A percentile compares a stretch with the other conserved stretches of the same genome.
These are phyloP conservation scores for Catamblyrhynchus diadema DNA, from an alignment of 2,797 vertebrate genomes.

Conservation along the genomic window DNA sequence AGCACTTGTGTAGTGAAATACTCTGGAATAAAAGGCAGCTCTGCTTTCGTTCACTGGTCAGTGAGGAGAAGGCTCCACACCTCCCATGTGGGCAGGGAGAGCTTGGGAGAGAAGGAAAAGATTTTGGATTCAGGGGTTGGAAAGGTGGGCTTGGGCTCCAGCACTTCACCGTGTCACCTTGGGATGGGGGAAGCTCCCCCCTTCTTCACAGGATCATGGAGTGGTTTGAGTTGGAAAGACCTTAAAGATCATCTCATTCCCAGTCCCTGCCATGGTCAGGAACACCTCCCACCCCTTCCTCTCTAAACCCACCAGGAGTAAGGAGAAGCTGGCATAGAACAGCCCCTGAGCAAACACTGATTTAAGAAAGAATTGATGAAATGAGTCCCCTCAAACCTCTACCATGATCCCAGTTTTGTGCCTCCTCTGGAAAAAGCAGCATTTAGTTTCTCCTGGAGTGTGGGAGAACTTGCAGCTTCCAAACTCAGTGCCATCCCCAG, in stretches of 20 bases:
- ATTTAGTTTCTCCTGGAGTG: background rate
- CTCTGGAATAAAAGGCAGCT: background rate
- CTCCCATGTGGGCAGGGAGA: fast-evolving
- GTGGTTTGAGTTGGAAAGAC: background rate
- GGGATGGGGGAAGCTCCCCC: background rate
- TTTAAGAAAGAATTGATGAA: background rate
- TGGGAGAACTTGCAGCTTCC: background rate
- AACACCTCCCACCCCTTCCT: background rate
- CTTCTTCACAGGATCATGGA: background rate
- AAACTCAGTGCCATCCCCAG: background rate
- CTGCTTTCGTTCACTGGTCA: background rate
- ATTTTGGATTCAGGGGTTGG: background rate
- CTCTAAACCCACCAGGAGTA: fast-evolving
- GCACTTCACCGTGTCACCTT: fast-evolving
- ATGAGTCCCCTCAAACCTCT: background rate
- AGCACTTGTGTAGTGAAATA: background rate
- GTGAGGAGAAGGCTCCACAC: background rate
- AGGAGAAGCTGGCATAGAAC: fast-evolving
- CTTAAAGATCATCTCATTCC: background rate
- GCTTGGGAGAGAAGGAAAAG: background rate
- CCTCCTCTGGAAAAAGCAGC: background rate
- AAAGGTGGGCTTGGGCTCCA: background rate
- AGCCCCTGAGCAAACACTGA: no score
- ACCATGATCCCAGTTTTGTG: background rate
- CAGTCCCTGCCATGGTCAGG: no score